Evolutionary conservation across 2,113 vertebrate species (phyloP).

Genomic region (Campylomormyrus tamandua): DNA sequence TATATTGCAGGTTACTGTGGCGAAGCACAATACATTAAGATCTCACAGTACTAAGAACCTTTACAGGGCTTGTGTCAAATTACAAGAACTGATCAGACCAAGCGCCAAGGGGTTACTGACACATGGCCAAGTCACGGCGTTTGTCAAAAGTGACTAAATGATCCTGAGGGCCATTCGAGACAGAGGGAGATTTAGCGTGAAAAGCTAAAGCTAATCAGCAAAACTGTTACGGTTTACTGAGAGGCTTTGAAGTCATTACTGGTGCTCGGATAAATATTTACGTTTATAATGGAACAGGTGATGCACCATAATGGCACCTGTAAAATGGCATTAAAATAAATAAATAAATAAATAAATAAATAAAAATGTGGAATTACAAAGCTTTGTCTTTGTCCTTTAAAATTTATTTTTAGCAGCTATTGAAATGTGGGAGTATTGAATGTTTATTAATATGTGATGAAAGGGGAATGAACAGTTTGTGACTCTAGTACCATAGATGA

Average conservation of each 20-base stretch:
- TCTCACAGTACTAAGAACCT: slow-evolving; percentile 41
- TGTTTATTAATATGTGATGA: not conserved
- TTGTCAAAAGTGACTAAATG: slow-evolving; percentile 54
- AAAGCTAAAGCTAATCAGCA: slow-evolving; percentile 43
- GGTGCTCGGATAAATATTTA: not conserved
- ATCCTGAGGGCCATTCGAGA: slow-evolving; percentile 45
- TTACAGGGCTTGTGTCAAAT: slow-evolving; percentile 48
- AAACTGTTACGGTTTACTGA: slow-evolving; percentile 36
- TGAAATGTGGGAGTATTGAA: not conserved
- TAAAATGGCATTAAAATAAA: not conserved
- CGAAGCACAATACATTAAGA: not conserved
- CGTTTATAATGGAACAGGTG: not conserved
- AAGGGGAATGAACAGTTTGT: slow-evolving; percentile 2
- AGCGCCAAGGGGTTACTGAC: slow-evolving; percentile 48
- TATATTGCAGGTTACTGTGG: not conserved
- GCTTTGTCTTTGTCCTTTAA: not conserved
- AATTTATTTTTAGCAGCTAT: not conserved
- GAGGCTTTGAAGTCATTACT: slow-evolving; percentile 6
- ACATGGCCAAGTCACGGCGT: slow-evolving; percentile 47
- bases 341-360: not conserved
- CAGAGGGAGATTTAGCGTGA: slow-evolving; percentile 29
- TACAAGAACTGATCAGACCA: slow-evolving; percentile 50
- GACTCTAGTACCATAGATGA: not conserved
- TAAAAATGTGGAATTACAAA: not conserved
- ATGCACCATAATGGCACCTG: not conserved